Evolutionary conservation across 1,140 invertebrate species (phyloP).

Genomic region (Drosophila eugracilis): DNA sequence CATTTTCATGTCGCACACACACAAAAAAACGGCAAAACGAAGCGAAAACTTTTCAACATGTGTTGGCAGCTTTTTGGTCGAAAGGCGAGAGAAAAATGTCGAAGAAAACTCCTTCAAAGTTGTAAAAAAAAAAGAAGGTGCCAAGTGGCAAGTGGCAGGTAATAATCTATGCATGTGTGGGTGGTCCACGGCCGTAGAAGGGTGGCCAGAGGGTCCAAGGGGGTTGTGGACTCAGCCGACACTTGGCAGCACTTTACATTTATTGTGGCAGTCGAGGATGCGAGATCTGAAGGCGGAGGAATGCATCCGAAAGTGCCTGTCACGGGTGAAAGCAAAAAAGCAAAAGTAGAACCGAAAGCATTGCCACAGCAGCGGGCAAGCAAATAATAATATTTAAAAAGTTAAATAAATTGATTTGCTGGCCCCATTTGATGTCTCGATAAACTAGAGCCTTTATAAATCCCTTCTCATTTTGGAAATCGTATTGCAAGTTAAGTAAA

Average conservation of each 20-base stretch:
- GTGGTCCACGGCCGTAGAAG: conserved; percentile 16
- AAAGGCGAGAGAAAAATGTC: conserved; percentile 43
- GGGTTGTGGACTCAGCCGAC: conserved; percentile 45
- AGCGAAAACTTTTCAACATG: conserved; percentile 80
- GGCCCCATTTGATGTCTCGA: too few relatives aligned
- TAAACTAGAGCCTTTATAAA: too few relatives aligned
- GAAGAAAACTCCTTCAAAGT: conserved; percentile 74
- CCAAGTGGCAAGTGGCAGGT: conserved; percentile 81
- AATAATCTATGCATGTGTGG: conserved; percentile 80
- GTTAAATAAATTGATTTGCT: too few relatives aligned
- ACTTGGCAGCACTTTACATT: conserved; percentile 82
- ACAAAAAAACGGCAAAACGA: conserved; percentile 58
- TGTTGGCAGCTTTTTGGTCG: conserved; percentile 72
- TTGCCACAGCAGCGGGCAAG: conserved; percentile 3
- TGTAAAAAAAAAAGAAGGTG: conserved; percentile 58
- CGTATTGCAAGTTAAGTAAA: too few relatives aligned
- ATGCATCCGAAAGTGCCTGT: conserved; percentile 77
- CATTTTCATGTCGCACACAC: conserved; percentile 71
- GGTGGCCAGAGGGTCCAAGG: conserved; percentile 4
- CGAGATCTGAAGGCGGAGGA: conserved; percentile 23
- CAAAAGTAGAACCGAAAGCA: conserved; percentile 17
- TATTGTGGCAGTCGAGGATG: conserved; percentile 69
- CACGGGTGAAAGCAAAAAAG: conserved; percentile 61
- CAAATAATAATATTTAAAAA: neutral
- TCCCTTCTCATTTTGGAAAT: too few relatives aligned